These are phyloP conservation scores for Hoplias malabaricus DNA, from an alignment of 2,113 vertebrate species.

Conservation along the genomic window DNA sequence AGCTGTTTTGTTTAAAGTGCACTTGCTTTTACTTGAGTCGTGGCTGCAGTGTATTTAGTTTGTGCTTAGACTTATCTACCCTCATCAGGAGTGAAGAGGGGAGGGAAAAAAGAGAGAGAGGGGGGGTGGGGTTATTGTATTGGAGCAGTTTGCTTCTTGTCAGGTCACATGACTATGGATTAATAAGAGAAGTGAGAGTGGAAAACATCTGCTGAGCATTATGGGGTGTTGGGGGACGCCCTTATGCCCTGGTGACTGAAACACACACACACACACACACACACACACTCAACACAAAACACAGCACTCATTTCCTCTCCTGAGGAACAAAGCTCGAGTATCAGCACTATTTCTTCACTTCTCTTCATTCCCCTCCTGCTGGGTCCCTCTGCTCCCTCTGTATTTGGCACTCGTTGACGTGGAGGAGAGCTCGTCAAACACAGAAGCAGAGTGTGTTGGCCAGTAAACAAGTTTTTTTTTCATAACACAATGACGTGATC, in stretches of 20 bases:
- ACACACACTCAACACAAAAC: slow-evolving; percentile 29
- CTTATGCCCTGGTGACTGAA: slow-evolving; percentile 34
- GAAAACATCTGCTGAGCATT: slow-evolving; percentile 61
- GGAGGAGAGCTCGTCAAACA: slow-evolving; percentile 4
- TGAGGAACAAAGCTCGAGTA: slow-evolving; percentile 17
- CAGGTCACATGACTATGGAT: slow-evolving; percentile 47
- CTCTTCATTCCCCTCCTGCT: slow-evolving; percentile 12
- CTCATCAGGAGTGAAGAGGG: too few relatives aligned
- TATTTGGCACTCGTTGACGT: slow-evolving; percentile 7
- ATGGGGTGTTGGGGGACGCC: slow-evolving; percentile 39
- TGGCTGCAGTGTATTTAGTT: not conserved
- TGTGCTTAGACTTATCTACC: not conserved
- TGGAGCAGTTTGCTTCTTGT: slow-evolving; percentile 35
- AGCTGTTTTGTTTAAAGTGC: not conserved
- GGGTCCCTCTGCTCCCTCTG: not conserved
- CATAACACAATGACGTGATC: slow-evolving; percentile 7
- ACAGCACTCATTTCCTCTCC: slow-evolving; percentile 50
- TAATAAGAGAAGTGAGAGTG: slow-evolving; percentile 47
- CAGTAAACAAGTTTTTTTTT: not conserved
- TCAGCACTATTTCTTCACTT: slow-evolving; percentile 29
- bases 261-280: slow-evolving; percentile 9
- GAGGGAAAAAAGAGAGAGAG: slow-evolving; percentile 2
- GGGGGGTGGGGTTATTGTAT: slow-evolving; percentile 30
- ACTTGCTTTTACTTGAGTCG: not conserved
- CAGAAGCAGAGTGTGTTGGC: not conserved